These are phyloP conservation scores for Calliopsis andreniformis DNA, from an alignment of 1,140 invertebrate genomes.

Conservation along the genomic window DNA sequence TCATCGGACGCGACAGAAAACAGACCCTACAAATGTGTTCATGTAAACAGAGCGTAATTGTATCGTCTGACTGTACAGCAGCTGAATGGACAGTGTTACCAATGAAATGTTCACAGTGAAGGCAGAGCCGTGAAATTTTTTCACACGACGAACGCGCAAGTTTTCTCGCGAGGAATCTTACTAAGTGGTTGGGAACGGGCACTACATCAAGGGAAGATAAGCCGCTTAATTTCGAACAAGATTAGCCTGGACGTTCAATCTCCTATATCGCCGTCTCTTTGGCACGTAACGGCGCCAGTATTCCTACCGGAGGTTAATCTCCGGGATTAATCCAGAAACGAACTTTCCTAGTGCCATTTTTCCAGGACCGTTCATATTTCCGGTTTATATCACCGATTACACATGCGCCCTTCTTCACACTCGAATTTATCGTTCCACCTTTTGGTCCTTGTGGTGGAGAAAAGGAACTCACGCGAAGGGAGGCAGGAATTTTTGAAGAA, in stretches of 20 bases:
- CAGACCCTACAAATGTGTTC: background rate
- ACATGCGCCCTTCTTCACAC: background rate
- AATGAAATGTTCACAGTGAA: conserved; percentile 3
- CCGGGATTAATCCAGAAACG: conserved; percentile 61
- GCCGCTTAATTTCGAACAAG: conserved; percentile 68
- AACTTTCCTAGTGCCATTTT: conserved; percentile 51
- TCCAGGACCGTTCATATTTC: conserved; percentile 46
- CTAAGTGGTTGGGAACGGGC: conserved; percentile 56
- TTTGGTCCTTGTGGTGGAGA: too few relatives aligned
- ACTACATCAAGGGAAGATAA: conserved; percentile 62
- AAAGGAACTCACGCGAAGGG: background rate
- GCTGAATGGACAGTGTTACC: background rate
- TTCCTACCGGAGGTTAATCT: conserved; percentile 59
- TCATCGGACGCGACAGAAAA: too few relatives aligned
- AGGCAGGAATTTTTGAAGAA: background rate
- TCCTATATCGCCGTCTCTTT: conserved; percentile 57
- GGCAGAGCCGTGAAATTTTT: conserved; percentile 32
- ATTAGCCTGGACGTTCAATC: conserved; percentile 65
- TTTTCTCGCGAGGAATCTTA: conserved; percentile 47
- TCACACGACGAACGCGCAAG: conserved; percentile 29
- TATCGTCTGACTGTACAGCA: too few relatives aligned
- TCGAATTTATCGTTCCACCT: background rate
- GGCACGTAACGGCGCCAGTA: conserved; percentile 56
- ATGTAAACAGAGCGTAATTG: too few relatives aligned
- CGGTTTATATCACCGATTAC: conserved; percentile 42